phyloP scores from a whole-genome alignment of 2,888 invertebrate species.

The Litoditis marina region DNA sequence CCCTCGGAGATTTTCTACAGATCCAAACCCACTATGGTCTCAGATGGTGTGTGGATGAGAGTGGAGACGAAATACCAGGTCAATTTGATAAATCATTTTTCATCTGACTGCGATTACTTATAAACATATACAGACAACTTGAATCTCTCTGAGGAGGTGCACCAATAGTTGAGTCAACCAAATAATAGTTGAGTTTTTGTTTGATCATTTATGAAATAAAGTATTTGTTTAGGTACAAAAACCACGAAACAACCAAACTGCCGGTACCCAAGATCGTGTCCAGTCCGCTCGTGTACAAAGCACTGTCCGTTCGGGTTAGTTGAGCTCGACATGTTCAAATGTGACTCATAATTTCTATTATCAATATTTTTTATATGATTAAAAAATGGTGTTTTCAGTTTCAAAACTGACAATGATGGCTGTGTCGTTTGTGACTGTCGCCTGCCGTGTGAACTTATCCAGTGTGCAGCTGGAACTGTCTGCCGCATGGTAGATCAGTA shows the following conservation, averaged over 20 bases:
- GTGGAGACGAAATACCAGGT: constrained; percentile 49
- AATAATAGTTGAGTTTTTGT: too few relatives aligned
- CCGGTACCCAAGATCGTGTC: constrained; percentile 39
- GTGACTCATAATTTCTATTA: too few relatives aligned
- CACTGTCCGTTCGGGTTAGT: constrained; percentile 42
- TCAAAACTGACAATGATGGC: constrained; percentile 47
- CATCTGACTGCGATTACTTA: too few relatives aligned
- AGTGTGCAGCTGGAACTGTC: constrained; percentile 49
- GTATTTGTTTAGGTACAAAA: constrained; percentile 24
- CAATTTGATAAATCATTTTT: not conserved
- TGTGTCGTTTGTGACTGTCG: constrained; percentile 53
- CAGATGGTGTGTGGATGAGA: constrained; percentile 55
- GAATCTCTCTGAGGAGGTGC: too few relatives aligned
- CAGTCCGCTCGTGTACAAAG: constrained; percentile 33
- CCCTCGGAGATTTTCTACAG: constrained; percentile 39
- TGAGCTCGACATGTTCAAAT: too few relatives aligned
- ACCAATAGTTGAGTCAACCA: too few relatives aligned
- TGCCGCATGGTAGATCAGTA: constrained; percentile 42
- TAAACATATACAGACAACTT: too few relatives aligned
- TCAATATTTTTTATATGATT: not conserved
- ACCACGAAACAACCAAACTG: constrained; percentile 41
- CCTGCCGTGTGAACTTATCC: constrained; percentile 45
- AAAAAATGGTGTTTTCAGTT: too few relatives aligned
- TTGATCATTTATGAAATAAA: not conserved
- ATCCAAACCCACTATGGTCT: constrained; percentile 46